phyloP scores from a whole-genome alignment of 2,113 vertebrate genomes.

The Crotalus tigris region DNA sequence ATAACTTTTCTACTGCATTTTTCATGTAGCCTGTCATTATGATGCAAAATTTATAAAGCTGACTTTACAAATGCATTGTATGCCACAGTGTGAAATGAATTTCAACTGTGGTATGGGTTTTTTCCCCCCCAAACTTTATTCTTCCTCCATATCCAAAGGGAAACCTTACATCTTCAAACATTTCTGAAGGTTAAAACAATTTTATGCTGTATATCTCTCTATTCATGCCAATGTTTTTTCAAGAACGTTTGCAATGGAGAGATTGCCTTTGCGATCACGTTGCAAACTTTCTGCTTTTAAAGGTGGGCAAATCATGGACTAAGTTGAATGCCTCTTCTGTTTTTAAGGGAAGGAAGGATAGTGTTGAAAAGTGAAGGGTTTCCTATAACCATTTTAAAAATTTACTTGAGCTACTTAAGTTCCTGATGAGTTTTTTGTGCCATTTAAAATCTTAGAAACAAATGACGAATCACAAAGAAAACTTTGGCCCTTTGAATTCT shows the following conservation, averaged over 20 bases:
- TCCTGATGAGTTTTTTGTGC: neutral
- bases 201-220: neutral
- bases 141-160: neutral
- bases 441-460: neutral
- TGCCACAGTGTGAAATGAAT: neutral
- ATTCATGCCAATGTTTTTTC: neutral
- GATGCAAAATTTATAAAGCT: slow-evolving; percentile 4
- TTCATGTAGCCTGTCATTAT: neutral
- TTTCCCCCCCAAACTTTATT: neutral
- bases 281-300: neutral
- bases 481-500: neutral
- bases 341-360: neutral
- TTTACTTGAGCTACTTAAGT: neutral
- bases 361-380: neutral
- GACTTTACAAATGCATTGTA: slow-evolving; percentile 15
- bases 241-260: neutral
- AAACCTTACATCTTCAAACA: slow-evolving; percentile 12
- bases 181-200: neutral
- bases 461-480: neutral
- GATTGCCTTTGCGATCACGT: neutral
- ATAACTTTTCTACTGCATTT: slow-evolving; percentile 24
- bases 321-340: fast-evolving
- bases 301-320: neutral
- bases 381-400: neutral
- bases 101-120: neutral